phyloP scores from a whole-genome alignment of 2,113 vertebrate species.

The Gadus chalcogrammus region DNA sequence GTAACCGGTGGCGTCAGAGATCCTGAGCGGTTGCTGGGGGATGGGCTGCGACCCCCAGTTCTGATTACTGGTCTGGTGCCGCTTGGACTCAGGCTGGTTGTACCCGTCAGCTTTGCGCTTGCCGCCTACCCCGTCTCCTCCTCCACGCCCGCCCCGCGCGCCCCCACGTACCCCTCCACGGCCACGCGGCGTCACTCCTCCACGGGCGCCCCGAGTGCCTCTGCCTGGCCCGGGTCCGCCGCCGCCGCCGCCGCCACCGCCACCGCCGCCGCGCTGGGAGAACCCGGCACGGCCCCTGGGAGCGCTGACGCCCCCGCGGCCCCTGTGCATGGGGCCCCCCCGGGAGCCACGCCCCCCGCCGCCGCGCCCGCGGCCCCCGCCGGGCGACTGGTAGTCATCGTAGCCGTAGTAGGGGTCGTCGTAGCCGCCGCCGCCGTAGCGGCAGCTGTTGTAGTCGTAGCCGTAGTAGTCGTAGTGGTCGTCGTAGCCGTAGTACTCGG shows the following conservation, averaged over 20 bases:
- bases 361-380: conserved; percentile 85
- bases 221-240: conserved; percentile 50
- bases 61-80: conserved; percentile 99
- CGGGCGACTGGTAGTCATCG: conserved; percentile 93
- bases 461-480: conserved; percentile 99
- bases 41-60: conserved; percentile 99
- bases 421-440: conserved; percentile 90
- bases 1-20: conserved; percentile 97
- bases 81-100: conserved; percentile 99
- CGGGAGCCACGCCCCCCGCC: conserved; percentile 75
- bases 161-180: conserved; percentile 99
- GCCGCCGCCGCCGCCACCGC: conserved; percentile 89
- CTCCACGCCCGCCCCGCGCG: conserved; percentile 96
- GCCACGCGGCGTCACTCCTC: conserved; percentile 84
- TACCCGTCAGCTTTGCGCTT: conserved; percentile 99
- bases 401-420: conserved; percentile 99
- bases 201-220: not conserved
- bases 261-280: conserved; percentile 91
- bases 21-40: conserved; percentile 99
- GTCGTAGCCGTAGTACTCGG: conserved; percentile 96
- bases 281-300: conserved; percentile 90
- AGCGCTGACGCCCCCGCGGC: conserved; percentile 82
- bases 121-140: conserved; percentile 93
- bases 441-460: conserved; percentile 98
- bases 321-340: conserved; percentile 86